phyloP scores from a whole-genome alignment of 2,113 vertebrate genomes.

The Triplophysa tibetana region DNA sequence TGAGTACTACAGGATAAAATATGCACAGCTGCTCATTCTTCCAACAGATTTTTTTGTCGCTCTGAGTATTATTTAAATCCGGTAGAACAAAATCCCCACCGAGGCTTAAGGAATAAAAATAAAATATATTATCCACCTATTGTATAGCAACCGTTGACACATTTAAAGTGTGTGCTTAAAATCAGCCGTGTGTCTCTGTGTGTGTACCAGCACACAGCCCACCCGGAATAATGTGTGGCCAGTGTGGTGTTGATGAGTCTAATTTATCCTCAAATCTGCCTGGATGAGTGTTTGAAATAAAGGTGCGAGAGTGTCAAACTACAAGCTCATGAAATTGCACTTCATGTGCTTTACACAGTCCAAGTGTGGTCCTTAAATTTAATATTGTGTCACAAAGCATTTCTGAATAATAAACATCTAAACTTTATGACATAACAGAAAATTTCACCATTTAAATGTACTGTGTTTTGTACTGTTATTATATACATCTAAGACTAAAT shows the following conservation, averaged over 20 bases:
- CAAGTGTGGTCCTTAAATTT: neutral
- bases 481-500: no score
- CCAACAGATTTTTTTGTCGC: neutral
- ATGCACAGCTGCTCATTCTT: neutral
- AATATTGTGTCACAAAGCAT: neutral
- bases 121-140: neutral
- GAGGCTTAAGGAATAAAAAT: neutral
- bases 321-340: constrained; percentile 24
- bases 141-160: neutral
- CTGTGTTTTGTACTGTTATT: no score
- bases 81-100: no score
- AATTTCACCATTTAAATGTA: no score
- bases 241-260: constrained; percentile 39
- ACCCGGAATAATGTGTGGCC: neutral
- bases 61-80: no score
- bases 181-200: neutral
- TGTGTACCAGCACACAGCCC: neutral
- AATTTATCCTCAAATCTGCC: constrained; percentile 41
- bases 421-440: no score
- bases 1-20: neutral
- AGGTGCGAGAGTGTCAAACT: constrained; percentile 24
- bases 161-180: neutral
- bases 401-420: neutral
- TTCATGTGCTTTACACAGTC: constrained; percentile 1
- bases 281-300: constrained; percentile 24